Percentiles rank a stretch among this genome's conserved stretches.
Evolutionary conservation across 2,797 vertebrate genomes (phyloP).

Genomic region (Hippopotamyrus pictus): DNA sequence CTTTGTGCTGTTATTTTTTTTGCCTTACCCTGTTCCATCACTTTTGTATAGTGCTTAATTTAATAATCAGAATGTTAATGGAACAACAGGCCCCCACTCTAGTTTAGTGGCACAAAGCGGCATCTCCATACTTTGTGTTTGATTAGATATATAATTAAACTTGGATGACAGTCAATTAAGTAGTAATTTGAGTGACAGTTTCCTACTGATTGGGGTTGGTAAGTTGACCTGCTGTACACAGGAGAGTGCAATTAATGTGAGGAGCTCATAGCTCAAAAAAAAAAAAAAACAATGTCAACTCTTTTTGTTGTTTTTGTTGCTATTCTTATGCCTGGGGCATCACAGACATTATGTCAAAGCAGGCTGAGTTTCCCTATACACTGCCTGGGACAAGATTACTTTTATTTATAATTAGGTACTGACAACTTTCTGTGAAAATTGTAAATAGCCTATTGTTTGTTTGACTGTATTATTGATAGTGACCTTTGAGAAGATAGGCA

Average conservation of each 20-base stretch:
- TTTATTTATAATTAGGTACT: background rate
- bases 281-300: background rate
- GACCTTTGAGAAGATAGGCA: background rate
- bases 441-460: background rate
- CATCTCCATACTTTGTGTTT: slow-evolving; percentile 57
- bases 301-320: background rate
- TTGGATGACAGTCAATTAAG: slow-evolving; percentile 56
- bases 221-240: slow-evolving; percentile 34
- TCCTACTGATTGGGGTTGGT: slow-evolving; percentile 46
- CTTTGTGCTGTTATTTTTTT: background rate
- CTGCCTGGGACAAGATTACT: background rate
- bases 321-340: background rate
- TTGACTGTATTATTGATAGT: background rate
- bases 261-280: background rate
- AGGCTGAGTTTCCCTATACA: background rate
- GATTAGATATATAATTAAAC: slow-evolving; percentile 63
- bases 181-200: slow-evolving; percentile 56
- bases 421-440: no score
- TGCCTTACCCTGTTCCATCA: background rate
- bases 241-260: slow-evolving; percentile 19
- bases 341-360: background rate
- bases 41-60: slow-evolving; percentile 1
- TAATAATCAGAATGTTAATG: slow-evolving; percentile 36
- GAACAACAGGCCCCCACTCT: background rate
- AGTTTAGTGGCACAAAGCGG: background rate